These are phyloP conservation scores for Dendrocopos noguchii DNA, from an alignment of 2,113 vertebrate genomes.

Conservation along the genomic window DNA sequence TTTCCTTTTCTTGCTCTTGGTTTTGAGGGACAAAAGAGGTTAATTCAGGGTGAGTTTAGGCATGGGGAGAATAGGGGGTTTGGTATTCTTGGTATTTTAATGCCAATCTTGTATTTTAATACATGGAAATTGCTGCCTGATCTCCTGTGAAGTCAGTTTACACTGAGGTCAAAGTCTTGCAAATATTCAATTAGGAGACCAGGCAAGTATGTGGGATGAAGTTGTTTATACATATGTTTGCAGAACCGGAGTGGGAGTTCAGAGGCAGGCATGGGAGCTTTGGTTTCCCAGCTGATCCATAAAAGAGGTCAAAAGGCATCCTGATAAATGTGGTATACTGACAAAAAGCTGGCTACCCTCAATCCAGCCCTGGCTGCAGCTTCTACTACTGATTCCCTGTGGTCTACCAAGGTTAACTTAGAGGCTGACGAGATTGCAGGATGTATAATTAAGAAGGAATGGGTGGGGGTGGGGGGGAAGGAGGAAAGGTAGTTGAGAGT, in stretches of 20 bases:
- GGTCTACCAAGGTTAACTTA: not conserved
- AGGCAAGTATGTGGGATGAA: slow-evolving; percentile 59
- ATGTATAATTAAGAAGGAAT: not conserved
- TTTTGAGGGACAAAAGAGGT: not conserved
- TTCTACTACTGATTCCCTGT: not conserved
- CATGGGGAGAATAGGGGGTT: not conserved
- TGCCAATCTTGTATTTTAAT: not conserved
- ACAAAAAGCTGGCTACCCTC: not conserved
- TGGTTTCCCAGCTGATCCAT: slow-evolving; percentile 44
- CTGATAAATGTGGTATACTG: not conserved
- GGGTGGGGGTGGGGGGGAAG: not conserved
- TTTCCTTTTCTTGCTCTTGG: not conserved
- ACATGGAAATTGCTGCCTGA: not conserved
- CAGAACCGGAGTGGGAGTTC: slow-evolving; percentile 39
- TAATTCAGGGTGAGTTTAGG: not conserved
- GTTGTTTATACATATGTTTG: slow-evolving; percentile 51
- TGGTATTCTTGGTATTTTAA: not conserved
- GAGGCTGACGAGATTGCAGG: not conserved
- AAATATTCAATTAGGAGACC: slow-evolving; percentile 56
- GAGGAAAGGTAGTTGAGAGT: not conserved
- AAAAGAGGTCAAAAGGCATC: slow-evolving; percentile 10
- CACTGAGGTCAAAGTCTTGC: slow-evolving; percentile 9
- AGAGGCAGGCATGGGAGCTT: slow-evolving; percentile 47
- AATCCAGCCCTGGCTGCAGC: not conserved
- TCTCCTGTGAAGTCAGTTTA: slow-evolving; percentile 19